These are phyloP conservation scores for Actenoides hombroni DNA, from an alignment of 2,113 vertebrate species.

Conservation along the genomic window DNA sequence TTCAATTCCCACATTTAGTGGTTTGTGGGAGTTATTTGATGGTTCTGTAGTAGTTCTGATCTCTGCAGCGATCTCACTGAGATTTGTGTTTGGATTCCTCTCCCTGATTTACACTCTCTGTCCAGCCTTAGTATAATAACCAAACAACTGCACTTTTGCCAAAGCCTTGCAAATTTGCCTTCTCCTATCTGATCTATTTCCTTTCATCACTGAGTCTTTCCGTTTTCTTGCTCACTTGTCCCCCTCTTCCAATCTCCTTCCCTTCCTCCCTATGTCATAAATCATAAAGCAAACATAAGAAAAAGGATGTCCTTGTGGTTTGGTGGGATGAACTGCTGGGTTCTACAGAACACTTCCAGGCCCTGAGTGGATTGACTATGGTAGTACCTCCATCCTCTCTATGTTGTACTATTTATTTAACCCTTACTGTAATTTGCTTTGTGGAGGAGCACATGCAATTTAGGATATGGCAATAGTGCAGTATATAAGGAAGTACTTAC, in stretches of 20 bases:
- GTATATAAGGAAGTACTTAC: not conserved
- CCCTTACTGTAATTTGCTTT: not conserved
- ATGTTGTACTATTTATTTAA: not conserved
- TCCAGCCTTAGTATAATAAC: not conserved
- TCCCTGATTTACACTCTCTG: not conserved
- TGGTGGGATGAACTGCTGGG: not conserved
- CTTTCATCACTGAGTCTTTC: not conserved
- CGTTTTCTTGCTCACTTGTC: not conserved
- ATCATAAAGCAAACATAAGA: not conserved
- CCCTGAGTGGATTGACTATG: not conserved
- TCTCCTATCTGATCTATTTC: not conserved
- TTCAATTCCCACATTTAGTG: not conserved
- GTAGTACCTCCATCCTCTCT: not conserved
- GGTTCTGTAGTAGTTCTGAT: not conserved
- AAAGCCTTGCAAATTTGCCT: not conserved
- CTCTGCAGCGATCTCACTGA: not conserved
- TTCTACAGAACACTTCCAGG: not conserved
- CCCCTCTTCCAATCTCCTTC: not conserved
- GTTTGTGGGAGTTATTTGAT: not conserved
- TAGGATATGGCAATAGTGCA: not conserved
- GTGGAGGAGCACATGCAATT: not conserved
- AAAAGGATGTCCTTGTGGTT: not conserved
- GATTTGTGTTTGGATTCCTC: not conserved
- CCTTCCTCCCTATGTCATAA: not conserved
- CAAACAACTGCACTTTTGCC: not conserved